A percentile compares a stretch with the other conserved stretches of the same genome.
phyloP scores from a whole-genome alignment of 2,888 invertebrate genomes.

The Rhaphigaster nebulosa region DNA sequence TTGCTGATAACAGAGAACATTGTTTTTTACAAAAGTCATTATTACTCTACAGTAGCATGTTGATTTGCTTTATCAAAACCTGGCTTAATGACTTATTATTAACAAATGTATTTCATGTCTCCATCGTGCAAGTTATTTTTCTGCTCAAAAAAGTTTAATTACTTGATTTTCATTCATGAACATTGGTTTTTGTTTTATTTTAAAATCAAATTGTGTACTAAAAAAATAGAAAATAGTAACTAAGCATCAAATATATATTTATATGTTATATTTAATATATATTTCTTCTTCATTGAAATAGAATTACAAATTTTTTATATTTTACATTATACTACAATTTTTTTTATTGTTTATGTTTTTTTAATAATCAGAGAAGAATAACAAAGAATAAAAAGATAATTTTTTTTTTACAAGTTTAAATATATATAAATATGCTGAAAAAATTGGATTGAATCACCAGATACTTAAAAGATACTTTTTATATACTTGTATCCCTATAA shows the following conservation, averaged over 20 bases:
- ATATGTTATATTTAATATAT: not conserved
- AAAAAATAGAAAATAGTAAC: not conserved
- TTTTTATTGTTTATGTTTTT: not conserved
- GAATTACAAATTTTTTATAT: slow-evolving; percentile 35
- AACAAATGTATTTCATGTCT: not conserved
- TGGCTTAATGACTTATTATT: not conserved
- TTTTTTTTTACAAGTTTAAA: slow-evolving; percentile 42
- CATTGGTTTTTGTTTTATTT: not conserved
- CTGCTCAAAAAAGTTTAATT: not conserved
- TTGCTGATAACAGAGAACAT: too few relatives aligned
- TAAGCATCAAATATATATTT: slow-evolving; percentile 36
- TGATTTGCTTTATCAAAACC: too few relatives aligned
- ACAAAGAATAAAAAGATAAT: slow-evolving; percentile 52
- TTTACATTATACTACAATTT: slow-evolving; percentile 9
- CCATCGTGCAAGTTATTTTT: not conserved
- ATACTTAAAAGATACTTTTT: slow-evolving; percentile 40
- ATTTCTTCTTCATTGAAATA: slow-evolving; percentile 11
- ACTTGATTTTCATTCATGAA: not conserved
- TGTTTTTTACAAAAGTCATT: too few relatives aligned
- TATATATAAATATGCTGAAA: slow-evolving; percentile 48
- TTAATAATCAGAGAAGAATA: slow-evolving; percentile 38
- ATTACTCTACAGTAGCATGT: too few relatives aligned
- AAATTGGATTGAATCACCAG: slow-evolving; percentile 42
- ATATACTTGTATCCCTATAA: slow-evolving; percentile 35
- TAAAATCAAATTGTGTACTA: not conserved